A percentile compares a stretch with the other conserved stretches of the same genome.
phyloP scores from a whole-genome alignment of 2,113 vertebrate genomes.

The Vidua chalybeata region DNA sequence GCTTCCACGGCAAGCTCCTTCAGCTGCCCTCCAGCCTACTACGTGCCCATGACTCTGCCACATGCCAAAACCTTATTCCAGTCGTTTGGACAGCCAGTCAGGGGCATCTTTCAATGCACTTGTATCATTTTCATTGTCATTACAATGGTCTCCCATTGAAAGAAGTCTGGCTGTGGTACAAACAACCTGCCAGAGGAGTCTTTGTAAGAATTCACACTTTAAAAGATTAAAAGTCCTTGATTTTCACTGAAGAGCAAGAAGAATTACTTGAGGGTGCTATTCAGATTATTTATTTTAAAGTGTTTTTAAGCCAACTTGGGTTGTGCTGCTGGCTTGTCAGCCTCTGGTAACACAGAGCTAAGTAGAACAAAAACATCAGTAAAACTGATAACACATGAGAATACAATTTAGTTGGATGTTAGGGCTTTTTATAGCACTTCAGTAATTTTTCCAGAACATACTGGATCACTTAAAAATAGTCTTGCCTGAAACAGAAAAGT shows the following conservation, averaged over 20 bases:
- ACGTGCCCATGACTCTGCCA: fast-evolving
- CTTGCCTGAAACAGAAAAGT: not conserved
- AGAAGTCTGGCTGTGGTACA: not conserved
- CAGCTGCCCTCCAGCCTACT: not conserved
- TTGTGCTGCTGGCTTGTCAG: not conserved
- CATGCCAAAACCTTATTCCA: not conserved
- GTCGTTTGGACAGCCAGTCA: not conserved
- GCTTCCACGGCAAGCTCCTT: not conserved
- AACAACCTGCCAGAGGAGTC: not conserved
- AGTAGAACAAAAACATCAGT: not conserved
- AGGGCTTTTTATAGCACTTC: not conserved
- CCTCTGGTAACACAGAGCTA: not conserved
- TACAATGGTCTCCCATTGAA: not conserved
- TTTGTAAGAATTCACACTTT: not conserved
- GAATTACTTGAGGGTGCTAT: not conserved
- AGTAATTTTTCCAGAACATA: not conserved
- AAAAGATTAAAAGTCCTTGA: not conserved
- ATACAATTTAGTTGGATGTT: not conserved
- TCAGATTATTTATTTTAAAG: not conserved
- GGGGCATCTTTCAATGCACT: not conserved
- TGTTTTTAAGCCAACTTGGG: not conserved
- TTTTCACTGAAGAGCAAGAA: not conserved
- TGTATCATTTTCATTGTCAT: not conserved
- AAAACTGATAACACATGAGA: not conserved
- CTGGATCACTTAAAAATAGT: not conserved